Percentiles rank a stretch among this genome's conserved stretches.
Evolutionary conservation across 1,140 invertebrate species (phyloP).

Genomic region (Nasonia vitripennis): DNA sequence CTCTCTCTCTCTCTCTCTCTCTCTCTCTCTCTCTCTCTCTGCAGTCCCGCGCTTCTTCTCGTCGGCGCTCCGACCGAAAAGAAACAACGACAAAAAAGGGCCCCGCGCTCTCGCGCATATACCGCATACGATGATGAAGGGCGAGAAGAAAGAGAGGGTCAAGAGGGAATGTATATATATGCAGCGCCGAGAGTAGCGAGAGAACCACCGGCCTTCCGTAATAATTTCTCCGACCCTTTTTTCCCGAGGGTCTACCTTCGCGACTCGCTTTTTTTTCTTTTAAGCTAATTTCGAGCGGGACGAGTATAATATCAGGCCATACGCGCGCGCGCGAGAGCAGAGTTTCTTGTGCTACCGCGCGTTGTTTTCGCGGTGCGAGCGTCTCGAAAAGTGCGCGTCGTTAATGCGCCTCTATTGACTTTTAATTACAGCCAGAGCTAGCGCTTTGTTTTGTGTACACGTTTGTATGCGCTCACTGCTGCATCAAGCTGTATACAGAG

Average conservation of each 20-base stretch:
- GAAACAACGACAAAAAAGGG: background rate
- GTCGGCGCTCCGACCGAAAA: background rate
- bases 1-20: background rate
- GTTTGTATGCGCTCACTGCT: background rate
- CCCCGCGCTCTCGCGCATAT: background rate
- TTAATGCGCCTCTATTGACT: constrained; percentile 14
- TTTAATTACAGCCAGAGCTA: constrained; percentile 4
- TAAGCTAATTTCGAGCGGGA: background rate
- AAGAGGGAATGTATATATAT: background rate
- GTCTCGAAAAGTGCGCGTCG: background rate
- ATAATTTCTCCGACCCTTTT: constrained; percentile 21
- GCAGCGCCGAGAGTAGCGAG: background rate
- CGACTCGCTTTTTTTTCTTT: background rate
- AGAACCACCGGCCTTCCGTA: constrained; percentile 13
- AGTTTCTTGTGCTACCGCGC: too few relatives aligned
- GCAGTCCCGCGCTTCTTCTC: constrained; percentile 11
- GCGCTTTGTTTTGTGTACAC: too few relatives aligned
- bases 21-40: background rate
- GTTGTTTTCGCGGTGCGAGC: background rate
- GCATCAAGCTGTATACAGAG: too few relatives aligned
- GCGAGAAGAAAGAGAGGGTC: constrained; percentile 1
- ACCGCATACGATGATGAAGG: background rate
- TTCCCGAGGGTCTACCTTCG: background rate
- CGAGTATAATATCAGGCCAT: background rate
- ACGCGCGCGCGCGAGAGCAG: background rate